These are phyloP conservation scores for Mobula birostris DNA, from an alignment of 2,113 vertebrate genomes.

Conservation along the genomic window DNA sequence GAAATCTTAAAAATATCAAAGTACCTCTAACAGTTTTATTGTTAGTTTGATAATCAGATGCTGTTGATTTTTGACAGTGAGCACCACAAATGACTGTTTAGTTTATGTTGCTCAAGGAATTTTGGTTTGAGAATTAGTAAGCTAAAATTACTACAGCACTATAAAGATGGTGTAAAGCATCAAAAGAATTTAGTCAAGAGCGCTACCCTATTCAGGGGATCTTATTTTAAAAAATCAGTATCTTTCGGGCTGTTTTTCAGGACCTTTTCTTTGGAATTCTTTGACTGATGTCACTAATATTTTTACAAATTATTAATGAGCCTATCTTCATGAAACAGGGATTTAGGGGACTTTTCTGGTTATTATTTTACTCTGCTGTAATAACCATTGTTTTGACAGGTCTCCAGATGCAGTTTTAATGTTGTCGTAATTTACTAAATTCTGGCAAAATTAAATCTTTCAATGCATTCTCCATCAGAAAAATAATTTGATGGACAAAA, in stretches of 20 bases:
- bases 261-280: not conserved
- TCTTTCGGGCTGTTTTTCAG: not conserved
- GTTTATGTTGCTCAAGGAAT: not conserved
- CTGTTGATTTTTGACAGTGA: not conserved
- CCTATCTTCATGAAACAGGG: not conserved
- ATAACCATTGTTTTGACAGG: not conserved
- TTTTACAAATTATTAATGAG: not conserved
- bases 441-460: not conserved
- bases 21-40: not conserved
- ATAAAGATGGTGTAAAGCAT: not conserved
- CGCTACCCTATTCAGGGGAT: not conserved
- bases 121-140: not conserved
- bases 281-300: not conserved
- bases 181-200: not conserved
- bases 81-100: not conserved
- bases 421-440: too few species aligned
- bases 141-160: not conserved
- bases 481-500: not conserved
- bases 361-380: not conserved
- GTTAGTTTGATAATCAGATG: not conserved
- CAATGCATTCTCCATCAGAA: not conserved
- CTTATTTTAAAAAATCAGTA: not conserved
- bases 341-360: not conserved
- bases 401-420: not conserved
- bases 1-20: slow-evolving; percentile 26